Conservation (phyloP, 1,140 invertebrate species). For the Zophobas morio region DNA sequence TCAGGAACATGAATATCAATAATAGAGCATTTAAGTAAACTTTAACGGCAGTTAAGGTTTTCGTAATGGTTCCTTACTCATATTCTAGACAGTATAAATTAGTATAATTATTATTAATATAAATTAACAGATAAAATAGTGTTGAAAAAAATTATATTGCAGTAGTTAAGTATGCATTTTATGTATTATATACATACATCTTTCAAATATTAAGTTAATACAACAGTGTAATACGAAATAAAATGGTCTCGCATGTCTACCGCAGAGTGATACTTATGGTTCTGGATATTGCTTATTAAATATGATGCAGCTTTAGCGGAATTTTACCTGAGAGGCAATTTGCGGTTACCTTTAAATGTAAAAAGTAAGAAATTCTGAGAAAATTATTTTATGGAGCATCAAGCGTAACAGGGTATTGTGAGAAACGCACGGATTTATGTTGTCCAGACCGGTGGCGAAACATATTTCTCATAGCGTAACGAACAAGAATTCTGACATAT, state of each 20-base stretch:
- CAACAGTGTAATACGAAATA: no score
- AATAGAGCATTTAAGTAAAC: neutral
- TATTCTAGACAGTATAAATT: no score
- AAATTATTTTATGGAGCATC: constrained; percentile 14
- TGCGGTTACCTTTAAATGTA: constrained; percentile 22
- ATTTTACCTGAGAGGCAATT: constrained; percentile 1
- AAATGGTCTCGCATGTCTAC: no score
- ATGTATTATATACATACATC: no score
- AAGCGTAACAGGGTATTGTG: constrained; percentile 16
- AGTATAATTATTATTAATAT: no score
- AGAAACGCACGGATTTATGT: constrained; percentile 14
- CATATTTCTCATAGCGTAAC: constrained; percentile 28
- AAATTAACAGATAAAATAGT: no score
- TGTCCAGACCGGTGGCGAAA: constrained; percentile 16
- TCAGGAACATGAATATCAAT: constrained; percentile 20
- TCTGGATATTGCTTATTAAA: constrained; percentile 1
- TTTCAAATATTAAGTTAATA: no score
- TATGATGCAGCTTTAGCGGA: neutral
- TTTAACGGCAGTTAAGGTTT: neutral
- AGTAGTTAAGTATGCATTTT: no score
- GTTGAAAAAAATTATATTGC: no score
- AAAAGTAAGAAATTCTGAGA: constrained; percentile 11
- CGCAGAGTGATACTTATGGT: neutral
- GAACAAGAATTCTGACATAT: constrained; percentile 38
- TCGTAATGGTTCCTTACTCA: no score